Conservation (phyloP, 2,888 invertebrate genomes). For the Onchidella celtica region DNA sequence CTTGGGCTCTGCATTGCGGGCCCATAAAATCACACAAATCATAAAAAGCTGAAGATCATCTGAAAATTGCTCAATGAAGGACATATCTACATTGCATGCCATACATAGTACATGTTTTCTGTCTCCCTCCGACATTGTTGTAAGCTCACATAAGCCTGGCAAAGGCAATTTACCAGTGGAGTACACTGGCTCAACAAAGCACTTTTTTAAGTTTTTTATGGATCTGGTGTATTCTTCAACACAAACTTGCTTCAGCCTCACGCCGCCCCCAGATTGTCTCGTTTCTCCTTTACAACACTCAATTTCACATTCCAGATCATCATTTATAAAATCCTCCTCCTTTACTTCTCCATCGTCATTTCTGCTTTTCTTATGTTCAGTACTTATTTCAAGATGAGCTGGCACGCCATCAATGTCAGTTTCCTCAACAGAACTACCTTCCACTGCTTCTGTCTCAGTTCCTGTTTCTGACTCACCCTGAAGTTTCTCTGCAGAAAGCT, state of each 20-base stretch:
- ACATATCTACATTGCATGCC: slow-evolving; percentile 20
- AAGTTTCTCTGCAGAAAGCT: not conserved
- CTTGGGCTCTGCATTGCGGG: slow-evolving; percentile 46
- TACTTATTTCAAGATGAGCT: not conserved
- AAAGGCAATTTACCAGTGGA: slow-evolving; percentile 51
- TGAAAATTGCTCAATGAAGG: slow-evolving; percentile 43
- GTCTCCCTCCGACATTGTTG: slow-evolving; percentile 30
- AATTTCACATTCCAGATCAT: not conserved
- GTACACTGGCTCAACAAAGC: slow-evolving; percentile 54
- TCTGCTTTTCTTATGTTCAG: not conserved
- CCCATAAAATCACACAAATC: slow-evolving; percentile 50
- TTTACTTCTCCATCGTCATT: not conserved
- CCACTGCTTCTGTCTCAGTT: not conserved
- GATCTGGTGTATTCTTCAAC: slow-evolving; percentile 69
- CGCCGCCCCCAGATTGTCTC: not conserved
- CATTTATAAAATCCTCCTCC: slow-evolving; percentile 13
- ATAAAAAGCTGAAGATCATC: slow-evolving; percentile 46
- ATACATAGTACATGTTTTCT: slow-evolving; percentile 39
- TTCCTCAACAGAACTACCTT: not conserved
- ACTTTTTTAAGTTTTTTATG: slow-evolving; percentile 60
- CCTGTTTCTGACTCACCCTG: not conserved
- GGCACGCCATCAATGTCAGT: not conserved
- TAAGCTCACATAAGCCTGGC: slow-evolving; percentile 54
- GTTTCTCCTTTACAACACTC: not conserved
- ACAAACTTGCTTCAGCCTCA: slow-evolving; percentile 13